phyloP scores from a whole-genome alignment of 1,140 invertebrate genomes.

The Cotesia chilonis region DNA sequence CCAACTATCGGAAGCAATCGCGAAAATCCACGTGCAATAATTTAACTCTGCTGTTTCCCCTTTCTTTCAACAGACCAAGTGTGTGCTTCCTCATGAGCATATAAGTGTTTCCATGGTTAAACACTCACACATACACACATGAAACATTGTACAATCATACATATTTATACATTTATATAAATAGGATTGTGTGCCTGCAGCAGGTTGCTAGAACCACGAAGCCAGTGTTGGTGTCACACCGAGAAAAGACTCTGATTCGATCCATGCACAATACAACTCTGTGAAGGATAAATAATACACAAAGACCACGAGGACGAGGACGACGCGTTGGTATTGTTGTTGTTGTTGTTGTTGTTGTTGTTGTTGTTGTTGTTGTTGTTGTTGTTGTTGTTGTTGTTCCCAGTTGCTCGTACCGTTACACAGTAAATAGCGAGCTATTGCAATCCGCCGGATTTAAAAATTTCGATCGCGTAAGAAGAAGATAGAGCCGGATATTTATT shows the following conservation, averaged over 20 bases:
- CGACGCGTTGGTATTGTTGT: constrained; percentile 25
- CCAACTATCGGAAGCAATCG: constrained; percentile 60
- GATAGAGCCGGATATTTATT: constrained; percentile 20
- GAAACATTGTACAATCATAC: too few relatives aligned
- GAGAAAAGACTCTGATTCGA: not conserved
- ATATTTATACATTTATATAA: too few relatives aligned
- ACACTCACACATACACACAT: not conserved
- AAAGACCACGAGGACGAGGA: not conserved
- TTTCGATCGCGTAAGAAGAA: constrained; percentile 26
- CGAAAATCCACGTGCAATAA: constrained; percentile 53
- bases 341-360: constrained; percentile 20
- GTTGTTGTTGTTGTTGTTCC: constrained; percentile 25
- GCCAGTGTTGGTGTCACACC: constrained; percentile 4
- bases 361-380: constrained; percentile 24
- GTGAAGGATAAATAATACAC: not conserved
- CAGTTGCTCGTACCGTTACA: constrained; percentile 14
- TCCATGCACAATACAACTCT: constrained; percentile 12
- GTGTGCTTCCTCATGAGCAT: constrained; percentile 8
- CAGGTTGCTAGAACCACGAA: not conserved
- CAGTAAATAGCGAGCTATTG: not conserved
- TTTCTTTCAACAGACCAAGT: not conserved
- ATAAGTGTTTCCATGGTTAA: not conserved
- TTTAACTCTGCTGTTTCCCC: constrained; percentile 44
- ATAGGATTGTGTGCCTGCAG: not conserved
- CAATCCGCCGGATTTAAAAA: constrained; percentile 18